Conservation (phyloP, 2,797 vertebrate species). For the Phoxinus dragarum region DNA sequence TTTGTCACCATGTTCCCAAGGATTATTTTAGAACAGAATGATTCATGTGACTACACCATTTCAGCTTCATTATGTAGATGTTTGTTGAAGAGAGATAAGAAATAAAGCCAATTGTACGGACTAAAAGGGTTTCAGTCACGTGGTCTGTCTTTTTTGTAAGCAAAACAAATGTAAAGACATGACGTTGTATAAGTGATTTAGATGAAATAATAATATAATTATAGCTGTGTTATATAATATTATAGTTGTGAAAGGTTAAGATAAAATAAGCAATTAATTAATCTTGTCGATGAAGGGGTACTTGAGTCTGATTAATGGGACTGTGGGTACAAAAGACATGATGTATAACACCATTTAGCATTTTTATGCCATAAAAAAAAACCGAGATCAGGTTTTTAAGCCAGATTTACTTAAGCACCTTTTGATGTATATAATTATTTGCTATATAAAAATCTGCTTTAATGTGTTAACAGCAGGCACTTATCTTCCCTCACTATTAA, state of each 20-base stretch:
- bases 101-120: not conserved
- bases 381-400: not conserved
- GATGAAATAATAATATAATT: not conserved
- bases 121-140: slow-evolving; percentile 4
- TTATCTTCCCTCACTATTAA: not conserved
- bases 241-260: not conserved
- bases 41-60: not conserved
- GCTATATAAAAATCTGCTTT: not conserved
- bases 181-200: not conserved
- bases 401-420: not conserved
- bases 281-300: not conserved
- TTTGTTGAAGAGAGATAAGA: not conserved
- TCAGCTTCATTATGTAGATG: not conserved
- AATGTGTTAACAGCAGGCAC: not conserved
- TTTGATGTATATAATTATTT: not conserved
- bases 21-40: slow-evolving; percentile 12
- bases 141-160: not conserved
- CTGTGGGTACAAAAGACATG: no score
- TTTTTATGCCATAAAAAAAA: not conserved
- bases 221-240: not conserved
- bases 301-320: not conserved
- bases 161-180: not conserved
- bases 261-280: no score
- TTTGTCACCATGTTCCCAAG: not conserved
- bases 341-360: not conserved